phyloP scores from a whole-genome alignment of 2,888 invertebrate species.

The Poecilobothrus nobilitatus region DNA sequence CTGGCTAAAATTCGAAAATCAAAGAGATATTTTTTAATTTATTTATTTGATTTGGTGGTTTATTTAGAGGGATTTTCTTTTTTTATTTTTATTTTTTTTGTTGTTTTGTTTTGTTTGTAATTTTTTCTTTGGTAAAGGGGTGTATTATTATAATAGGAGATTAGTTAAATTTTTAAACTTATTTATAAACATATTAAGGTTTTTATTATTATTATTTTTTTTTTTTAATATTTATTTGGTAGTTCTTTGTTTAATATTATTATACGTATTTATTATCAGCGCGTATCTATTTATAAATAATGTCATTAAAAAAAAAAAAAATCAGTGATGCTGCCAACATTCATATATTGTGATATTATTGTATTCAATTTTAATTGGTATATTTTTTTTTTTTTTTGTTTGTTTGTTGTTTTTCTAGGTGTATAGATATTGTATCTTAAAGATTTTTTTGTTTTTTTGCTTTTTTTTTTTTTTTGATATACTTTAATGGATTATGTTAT shows the following conservation, averaged over 20 bases:
- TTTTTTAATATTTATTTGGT: neutral
- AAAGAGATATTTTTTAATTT: neutral
- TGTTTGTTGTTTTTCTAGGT: neutral
- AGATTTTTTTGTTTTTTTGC: no score
- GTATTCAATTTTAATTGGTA: no score
- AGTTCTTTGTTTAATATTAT: neutral
- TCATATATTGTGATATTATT: no score
- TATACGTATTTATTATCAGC: neutral
- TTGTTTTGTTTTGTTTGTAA: neutral
- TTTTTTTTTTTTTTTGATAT: neutral
- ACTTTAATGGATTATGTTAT: neutral
- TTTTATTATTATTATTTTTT: no score
- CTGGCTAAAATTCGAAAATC: neutral
- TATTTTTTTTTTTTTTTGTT: neutral
- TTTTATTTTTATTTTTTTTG: neutral
- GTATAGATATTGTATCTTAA: no score
- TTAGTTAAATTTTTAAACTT: slow-evolving; percentile 1
- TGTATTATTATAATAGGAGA: neutral
- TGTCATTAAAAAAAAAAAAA: neutral
- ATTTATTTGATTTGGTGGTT: neutral
- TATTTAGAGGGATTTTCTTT: neutral
- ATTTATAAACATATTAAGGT: neutral
- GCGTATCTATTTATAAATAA: neutral
- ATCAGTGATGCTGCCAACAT: no score
- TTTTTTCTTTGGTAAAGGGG: neutral